Evolutionary conservation across 2,113 vertebrate species (phyloP), one percentile per base, ranked within the genome.

Genomic region (Sylvilagus bachmani): DNA sequence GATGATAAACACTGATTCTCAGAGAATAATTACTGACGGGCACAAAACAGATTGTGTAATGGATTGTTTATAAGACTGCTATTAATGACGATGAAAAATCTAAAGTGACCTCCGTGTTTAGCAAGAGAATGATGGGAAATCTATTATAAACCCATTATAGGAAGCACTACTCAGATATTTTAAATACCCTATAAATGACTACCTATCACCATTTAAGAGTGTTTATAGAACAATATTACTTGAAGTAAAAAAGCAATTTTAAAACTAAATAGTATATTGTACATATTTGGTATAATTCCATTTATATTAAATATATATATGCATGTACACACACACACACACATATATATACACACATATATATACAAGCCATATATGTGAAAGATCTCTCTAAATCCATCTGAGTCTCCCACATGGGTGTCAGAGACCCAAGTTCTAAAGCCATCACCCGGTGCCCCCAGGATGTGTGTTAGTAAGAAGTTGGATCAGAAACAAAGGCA

Each of bases 221-320:
- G 58, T 71, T 69, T 82, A 7, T 64, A 55, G 58, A 74, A 53
- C 49, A 81, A 38, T 44, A 44, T 38, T 38, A 77, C 51, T 84
- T 33, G 67, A 91, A 74, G 16, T 55, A n/a, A 87, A 95, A 82
- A 89, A 21, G 13, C 27, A 73, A 49, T 70, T 64, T 78, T 36
- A n/a, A 73, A 44, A 83, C 62, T 87, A 58, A 88, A 31, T 73
- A 53, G 6, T 10, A n/a, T 33, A 44, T 33, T 3, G 55, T 58
- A 16, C 19, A 58, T 25, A 75, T 36, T 29, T 74, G 64, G 29
- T 16, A 16, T 29, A 29, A 81, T 27, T 2, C 55, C 17, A 58
- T 10, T 70, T 74, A 22, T 67, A 33, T 33, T 69, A 88, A 80
- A 62, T n/a, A 3, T 19, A 25, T 36, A 14, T 5, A 2, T 53